Base-by-base conservation (phyloP, 2,797 vertebrate genomes). In the Lycodopsis pacificus region DNA sequence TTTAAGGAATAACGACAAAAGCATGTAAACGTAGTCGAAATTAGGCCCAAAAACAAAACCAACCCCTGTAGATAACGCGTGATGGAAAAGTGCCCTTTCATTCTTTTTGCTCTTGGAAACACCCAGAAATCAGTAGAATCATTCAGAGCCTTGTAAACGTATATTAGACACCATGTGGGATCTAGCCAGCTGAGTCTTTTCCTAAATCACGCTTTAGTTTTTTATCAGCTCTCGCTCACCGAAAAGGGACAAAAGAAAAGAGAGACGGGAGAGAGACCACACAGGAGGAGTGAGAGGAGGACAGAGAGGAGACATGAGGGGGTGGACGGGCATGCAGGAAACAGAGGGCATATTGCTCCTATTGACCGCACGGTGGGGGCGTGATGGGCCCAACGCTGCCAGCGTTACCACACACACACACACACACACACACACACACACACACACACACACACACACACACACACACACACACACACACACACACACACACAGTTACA, bases 361-460 rank as follows among this genome's bases (percentile, higher is more conserved):
- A 79, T 86, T 88, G 82, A 91, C 91, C 92, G 22, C 92, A 93
- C 75, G 48, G 73, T 82, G 88, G 78, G 80, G 87, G 87, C 66
- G 75, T 71, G 73, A 89, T 86, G 73, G 77, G 58, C 79, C 64
- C 42, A 8, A 59, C 83, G 76, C 81, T 74, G 81, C 51, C 74
- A 57, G 75, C 66, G 75, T 79, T 56, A 84, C 80, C 86, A 74
- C 70, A 81, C 70, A 81, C 86, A 74, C 70, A 81, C 70, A 81
- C 70, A 81, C 86, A 74, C 70, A 81, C 86, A 74, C 70, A 81
- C 64, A 76, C 40, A 38, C 66, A 64, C 57, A 58, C 72, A 27
- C 73, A 72, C 34, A 30, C 71, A 38, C 61, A 71, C 56, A 78
- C 40, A 49, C 70, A 81, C 70, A 81, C 86, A 74, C 70, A 81